Evolutionary conservation across 2,797 vertebrate genomes (phyloP).

Genomic region (Coilia nasus): DNA sequence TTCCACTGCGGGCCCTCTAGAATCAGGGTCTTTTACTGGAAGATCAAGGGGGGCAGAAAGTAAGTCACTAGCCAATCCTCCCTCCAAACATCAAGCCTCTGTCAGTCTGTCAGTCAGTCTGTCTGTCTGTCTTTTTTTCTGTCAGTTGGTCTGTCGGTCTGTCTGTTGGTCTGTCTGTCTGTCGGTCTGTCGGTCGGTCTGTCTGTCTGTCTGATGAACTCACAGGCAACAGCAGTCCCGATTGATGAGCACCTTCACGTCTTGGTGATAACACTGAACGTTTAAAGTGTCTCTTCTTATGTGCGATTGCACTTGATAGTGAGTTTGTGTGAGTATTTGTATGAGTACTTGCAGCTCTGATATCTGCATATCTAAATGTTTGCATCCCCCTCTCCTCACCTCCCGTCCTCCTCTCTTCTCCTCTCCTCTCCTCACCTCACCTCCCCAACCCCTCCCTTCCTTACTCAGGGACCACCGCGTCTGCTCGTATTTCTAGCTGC

Average conservation of each 20-base stretch:
- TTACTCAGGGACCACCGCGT: background rate
- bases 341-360: background rate
- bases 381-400: background rate
- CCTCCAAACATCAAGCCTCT: background rate
- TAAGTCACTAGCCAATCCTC: background rate
- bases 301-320: conserved; percentile 32
- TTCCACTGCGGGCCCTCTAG: background rate
- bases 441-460: too few relatives aligned
- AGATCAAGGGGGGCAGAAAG: background rate
- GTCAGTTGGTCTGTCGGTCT: too few relatives aligned
- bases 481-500: background rate
- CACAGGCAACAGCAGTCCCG: background rate
- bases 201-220: background rate
- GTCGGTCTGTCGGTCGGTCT: too few relatives aligned
- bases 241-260: too few relatives aligned
- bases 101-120: too few relatives aligned
- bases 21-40: background rate
- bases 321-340: conserved; percentile 24
- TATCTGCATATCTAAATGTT: too few relatives aligned
- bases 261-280: background rate
- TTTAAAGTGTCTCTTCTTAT: conserved; percentile 21
- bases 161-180: too few relatives aligned
- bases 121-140: too few relatives aligned
- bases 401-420: too few relatives aligned
- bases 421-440: too few relatives aligned